Conservation (phyloP, 1,140 invertebrate species). For the Conus ventricosus region DNA sequence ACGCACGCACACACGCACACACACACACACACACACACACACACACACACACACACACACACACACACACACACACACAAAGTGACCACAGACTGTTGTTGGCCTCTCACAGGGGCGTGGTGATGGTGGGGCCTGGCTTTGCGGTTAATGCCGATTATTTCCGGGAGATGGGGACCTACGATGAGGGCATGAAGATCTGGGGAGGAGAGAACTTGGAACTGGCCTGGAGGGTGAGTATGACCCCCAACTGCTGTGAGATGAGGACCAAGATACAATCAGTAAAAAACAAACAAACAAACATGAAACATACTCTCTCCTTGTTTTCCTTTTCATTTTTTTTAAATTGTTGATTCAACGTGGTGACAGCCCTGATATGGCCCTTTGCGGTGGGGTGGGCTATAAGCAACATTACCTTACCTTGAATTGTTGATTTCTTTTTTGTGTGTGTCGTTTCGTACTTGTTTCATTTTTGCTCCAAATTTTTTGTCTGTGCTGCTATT, state of each 20-base stretch:
- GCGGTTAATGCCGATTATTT: slow-evolving; percentile 94
- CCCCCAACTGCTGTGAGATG: neutral
- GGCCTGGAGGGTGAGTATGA: slow-evolving; percentile 64
- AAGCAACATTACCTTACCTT: no score
- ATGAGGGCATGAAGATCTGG: slow-evolving; percentile 82
- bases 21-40: neutral
- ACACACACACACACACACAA: neutral
- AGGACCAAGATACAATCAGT: no score
- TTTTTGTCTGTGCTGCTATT: no score
- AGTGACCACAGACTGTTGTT: neutral
- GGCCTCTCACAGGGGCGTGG: slow-evolving; percentile 70
- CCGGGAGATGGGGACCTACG: slow-evolving; percentile 83
- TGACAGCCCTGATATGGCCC: no score
- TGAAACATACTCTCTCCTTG: no score
- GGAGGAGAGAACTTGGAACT: slow-evolving; percentile 97
- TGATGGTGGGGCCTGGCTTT: slow-evolving; percentile 98
- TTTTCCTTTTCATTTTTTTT: no score
- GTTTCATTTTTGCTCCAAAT: no score
- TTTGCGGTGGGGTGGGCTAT: no score
- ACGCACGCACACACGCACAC: neutral
- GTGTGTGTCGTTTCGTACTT: no score
- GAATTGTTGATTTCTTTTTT: no score
- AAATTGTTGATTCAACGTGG: no score
- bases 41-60: neutral
- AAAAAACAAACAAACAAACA: no score